Evolutionary conservation across 2,797 vertebrate species (phyloP).

Genomic region (Spondyliosoma cantharus): DNA sequence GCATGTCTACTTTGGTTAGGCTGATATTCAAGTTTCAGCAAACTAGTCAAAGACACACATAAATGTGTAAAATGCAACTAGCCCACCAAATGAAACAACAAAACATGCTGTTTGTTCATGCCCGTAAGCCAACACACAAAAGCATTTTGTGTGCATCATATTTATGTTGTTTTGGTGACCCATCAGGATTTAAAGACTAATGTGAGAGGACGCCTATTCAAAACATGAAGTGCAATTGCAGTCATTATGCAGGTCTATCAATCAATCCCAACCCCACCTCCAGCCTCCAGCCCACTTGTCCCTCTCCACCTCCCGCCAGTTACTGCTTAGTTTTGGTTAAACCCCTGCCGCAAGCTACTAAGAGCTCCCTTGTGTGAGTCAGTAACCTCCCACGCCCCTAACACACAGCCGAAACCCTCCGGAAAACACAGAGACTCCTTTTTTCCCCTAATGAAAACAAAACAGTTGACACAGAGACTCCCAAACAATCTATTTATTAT

Average conservation of each 20-base stretch:
- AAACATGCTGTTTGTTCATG: neutral
- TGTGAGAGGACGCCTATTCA: neutral
- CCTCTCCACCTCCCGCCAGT: conserved; percentile 25
- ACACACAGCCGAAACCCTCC: conserved; percentile 37
- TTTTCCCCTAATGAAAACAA: conserved; percentile 41
- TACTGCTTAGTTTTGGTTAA: conserved; percentile 33
- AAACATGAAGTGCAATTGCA: neutral
- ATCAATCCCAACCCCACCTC: neutral
- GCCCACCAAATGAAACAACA: neutral
- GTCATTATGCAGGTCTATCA: conserved; percentile 16
- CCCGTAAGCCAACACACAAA: no score
- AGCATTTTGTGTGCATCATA: no score
- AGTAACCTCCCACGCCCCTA: conserved; percentile 46
- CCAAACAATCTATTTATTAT: conserved; percentile 50
- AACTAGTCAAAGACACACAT: neutral
- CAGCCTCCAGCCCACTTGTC: conserved; percentile 24
- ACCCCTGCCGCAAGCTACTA: conserved; percentile 36
- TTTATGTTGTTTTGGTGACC: no score
- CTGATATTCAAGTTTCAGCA: no score
- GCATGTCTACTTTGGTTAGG: no score
- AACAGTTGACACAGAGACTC: conserved; percentile 38
- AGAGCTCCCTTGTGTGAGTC: conserved; percentile 53
- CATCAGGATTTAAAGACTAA: conserved; percentile 9
- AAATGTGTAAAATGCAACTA: neutral
- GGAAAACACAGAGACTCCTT: conserved; percentile 34